Evolutionary conservation across 2,113 vertebrate species (phyloP), one percentile per base, ranked within the genome.

Genomic region (Monarcha castaneiventris): DNA sequence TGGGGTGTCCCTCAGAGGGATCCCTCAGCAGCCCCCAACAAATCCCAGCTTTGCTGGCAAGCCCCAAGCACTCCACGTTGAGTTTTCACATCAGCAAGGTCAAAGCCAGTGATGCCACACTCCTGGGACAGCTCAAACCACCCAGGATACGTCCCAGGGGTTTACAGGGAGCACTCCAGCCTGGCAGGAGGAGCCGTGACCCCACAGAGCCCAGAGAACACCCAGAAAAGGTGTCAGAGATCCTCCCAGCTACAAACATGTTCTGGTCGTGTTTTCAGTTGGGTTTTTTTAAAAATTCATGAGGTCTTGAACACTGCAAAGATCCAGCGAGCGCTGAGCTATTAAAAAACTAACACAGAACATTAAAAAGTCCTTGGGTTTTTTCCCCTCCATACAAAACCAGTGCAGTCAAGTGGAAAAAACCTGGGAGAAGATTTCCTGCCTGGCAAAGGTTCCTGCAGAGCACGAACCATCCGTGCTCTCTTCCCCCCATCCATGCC

Each of bases 41-140:
- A n/a, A 61, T 7, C n/a, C 39, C 23, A 1, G 85, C 69, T 66
- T 35, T 48, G 23, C 44, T 77, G 35, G 35, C 44, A 20, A 27
- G 20, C 2, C 37, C 7, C 1, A 0, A 63, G 4, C 4, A 2
- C 46, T 46, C 43, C 67, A 14, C 10, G 0, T 2, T 23, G 72
- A n/a, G 26, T 15, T 46, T 49, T 43, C 29, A 3, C 22, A 16
- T 8, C 85, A 48, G 35, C n/a, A 21, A 67, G 48, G 48, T 12
- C 48, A 19, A 10, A 77, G 32, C 1, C 81, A 84, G 43, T 20
- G 9, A 14, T 33, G 44, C 46, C 32, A 1, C 63, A 0, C 35
- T 16, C 17, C 37, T 37, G 61, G 4, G 56, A 15, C 48, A 52
- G 82, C 75, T 29, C 35, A 22, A 37, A 39, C 3, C 62, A 18